Evolutionary conservation across 2,113 vertebrate genomes (phyloP).

Genomic region (Collichthys lucidus): DNA sequence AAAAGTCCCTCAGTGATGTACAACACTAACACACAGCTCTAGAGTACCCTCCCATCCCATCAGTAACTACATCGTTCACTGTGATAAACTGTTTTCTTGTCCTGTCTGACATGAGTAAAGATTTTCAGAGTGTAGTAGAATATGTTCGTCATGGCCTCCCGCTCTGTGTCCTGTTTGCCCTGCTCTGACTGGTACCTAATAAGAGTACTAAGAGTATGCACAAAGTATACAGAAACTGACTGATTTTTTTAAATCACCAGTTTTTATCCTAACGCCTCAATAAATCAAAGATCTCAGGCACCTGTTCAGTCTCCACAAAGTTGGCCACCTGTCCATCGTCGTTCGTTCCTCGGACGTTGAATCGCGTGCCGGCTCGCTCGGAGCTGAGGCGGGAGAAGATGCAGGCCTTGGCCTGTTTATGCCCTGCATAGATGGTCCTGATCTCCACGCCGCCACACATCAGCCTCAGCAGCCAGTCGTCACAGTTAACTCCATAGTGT

Average conservation of each 20-base stretch:
- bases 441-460: conserved; percentile 99
- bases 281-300: conserved; percentile 54
- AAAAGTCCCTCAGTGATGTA: not conserved
- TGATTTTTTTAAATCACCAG: not conserved
- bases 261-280: not conserved
- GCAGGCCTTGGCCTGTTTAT: conserved; percentile 98
- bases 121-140: not conserved
- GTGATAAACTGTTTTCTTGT: not conserved
- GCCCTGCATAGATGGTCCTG: conserved; percentile 96
- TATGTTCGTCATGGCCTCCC: not conserved
- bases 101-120: not conserved
- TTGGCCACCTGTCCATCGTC: conserved; percentile 98
- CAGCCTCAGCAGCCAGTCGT: conserved; percentile 94
- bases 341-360: conserved; percentile 97
- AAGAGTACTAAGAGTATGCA: not conserved
- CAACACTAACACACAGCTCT: not conserved
- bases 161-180: not conserved
- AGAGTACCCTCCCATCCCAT: not conserved
- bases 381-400: conserved; percentile 97
- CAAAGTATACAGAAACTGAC: not conserved
- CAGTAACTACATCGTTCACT: not conserved
- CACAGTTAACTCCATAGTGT: conserved; percentile 97
- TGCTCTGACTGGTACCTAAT: not conserved
- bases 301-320: conserved; percentile 99
- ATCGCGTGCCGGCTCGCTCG: conserved; percentile 95